Base-by-base conservation (phyloP, 2,888 invertebrate genomes). In the Melanostoma scalare region DNA sequence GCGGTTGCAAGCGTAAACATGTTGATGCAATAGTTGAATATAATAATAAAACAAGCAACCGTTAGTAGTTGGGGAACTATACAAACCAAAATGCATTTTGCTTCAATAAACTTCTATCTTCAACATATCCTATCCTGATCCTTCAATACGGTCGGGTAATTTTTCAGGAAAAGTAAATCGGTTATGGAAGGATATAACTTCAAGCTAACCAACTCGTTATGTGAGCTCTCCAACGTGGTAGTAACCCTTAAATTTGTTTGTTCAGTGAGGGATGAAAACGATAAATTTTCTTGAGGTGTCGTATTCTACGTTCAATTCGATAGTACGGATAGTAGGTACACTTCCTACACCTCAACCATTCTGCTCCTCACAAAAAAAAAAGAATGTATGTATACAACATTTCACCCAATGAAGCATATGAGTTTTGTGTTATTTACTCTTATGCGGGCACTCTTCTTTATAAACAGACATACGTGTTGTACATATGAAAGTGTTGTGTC, bases 201-300 rank as follows among this genome's bases (percentile, higher is more conserved):
- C 72, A 68, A 82, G 77, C 82, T 68, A 73, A 82, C 82, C 77
- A 73, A 73, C 73, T 77, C 82, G 81, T 80, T 72, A 67, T 72
- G 50, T 50, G 30, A 31, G 52, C 46, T 58, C 60, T 58, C 30
- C 44, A 31, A 44, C 60, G 67, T 58, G 20, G 61, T 48, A 76
- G 72, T 68, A 82, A 73, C 72, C 82, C 77, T 78, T 82, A 77
- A 82, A 82, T 82, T 77, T 82, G 77, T 82, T 82, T 82, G 82
- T 68, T 82, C 82, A 82, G 30, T 82, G 72, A 82, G 82, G 82
- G 82, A 77, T 82, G 82, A 82, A 82, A 82, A 82, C 82, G 82
- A 82, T 82, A 82, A 82, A 82, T 82, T 77, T 68, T 63, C 77
- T 77, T 73, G 67, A 82, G 78, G 77, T 82, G 77, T 82, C 68